Base-by-base conservation (phyloP, 2,888 invertebrate genomes). In the Pteria penguin region DNA sequence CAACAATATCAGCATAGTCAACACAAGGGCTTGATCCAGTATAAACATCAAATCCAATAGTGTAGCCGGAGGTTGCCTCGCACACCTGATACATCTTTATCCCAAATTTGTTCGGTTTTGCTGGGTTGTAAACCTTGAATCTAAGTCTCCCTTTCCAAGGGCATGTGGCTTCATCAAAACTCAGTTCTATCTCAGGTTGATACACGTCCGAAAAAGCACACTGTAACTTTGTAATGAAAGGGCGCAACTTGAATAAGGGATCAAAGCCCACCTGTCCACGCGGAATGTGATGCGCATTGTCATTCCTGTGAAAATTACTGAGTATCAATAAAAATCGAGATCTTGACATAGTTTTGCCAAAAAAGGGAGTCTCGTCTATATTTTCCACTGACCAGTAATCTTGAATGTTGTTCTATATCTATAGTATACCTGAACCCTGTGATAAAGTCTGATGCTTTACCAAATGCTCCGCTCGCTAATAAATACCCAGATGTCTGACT, bases 101-200 rank as follows among this genome's bases (percentile, higher is more conserved):
- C 1, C 79, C 71, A 60, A 72, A 79, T 24, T 73, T 58, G 4
- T 45, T 55, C 14, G 79, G 76, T 32, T 79, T 77, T 22, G 71
- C 75, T 26, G 79, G 79, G 31, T 74, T 79, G 65, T 79, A 79
- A 22, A 74, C 72, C 2, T 69, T n/a, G 36, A 77, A 79, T 32
- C 66, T n/a, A 1, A 79, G 27, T 18, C 55, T 29, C 5, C 76
- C 79, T 63, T 67, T 79, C 74, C 76, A 79, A 22, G 73, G 52
- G 31, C 67, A 68, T 0, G 63, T 74, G 3, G 60, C 75, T 26
- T 79, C 79, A 68, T 79, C 79, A 69, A 77, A 72, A 32, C 69
- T 68, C 1, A 79, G 33, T 22, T 79, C 27, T 72, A 57, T 26
- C n/a, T 70, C 65, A 18, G 74, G 75, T 2, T 11, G 31, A 68